Evolutionary conservation across 2,888 invertebrate species (phyloP).

Genomic region (Agonopterix subpropinquella): DNA sequence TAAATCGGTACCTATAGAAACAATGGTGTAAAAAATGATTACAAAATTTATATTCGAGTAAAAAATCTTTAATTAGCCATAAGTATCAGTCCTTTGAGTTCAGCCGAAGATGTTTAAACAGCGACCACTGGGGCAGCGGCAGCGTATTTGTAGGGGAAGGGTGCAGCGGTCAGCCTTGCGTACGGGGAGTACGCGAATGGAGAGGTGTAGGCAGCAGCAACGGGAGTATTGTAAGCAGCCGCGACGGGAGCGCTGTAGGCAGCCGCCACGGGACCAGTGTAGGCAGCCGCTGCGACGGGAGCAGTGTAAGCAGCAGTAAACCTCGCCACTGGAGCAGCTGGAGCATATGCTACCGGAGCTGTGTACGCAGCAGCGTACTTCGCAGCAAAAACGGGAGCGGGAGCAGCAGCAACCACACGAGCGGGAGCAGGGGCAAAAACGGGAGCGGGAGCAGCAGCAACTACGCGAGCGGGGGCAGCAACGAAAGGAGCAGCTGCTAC

Average conservation of each 20-base stretch:
- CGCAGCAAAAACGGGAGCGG: conserved; percentile 28
- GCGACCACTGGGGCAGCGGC: not conserved
- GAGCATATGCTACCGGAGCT: conserved; percentile 11
- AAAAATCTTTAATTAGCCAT: conserved; percentile 9
- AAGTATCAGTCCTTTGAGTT: conserved; percentile 4
- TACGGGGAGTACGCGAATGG: not conserved
- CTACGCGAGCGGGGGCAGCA: conserved; percentile 23
- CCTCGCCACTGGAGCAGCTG: conserved; percentile 24
- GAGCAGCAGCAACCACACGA: conserved; percentile 21
- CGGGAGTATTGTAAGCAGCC: conserved; percentile 1
- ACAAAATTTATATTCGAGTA: not conserved
- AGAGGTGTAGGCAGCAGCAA: not conserved
- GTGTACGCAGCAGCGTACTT: conserved; percentile 13
- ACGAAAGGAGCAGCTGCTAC: conserved; percentile 38
- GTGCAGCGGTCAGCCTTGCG: not conserved
- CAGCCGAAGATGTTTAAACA: not conserved
- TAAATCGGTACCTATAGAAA: not conserved
- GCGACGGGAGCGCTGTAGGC: conserved; percentile 4
- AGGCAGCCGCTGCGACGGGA: conserved; percentile 35
- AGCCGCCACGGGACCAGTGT: conserved; percentile 12
- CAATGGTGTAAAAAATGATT: not conserved
- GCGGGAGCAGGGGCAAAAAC: conserved; percentile 18
- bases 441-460: conserved; percentile 23
- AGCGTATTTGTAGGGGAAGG: not conserved
- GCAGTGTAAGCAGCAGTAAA: conserved; percentile 39